Base-by-base conservation (phyloP, 1,140 invertebrate genomes). In the Calliphora vicina region DNA sequence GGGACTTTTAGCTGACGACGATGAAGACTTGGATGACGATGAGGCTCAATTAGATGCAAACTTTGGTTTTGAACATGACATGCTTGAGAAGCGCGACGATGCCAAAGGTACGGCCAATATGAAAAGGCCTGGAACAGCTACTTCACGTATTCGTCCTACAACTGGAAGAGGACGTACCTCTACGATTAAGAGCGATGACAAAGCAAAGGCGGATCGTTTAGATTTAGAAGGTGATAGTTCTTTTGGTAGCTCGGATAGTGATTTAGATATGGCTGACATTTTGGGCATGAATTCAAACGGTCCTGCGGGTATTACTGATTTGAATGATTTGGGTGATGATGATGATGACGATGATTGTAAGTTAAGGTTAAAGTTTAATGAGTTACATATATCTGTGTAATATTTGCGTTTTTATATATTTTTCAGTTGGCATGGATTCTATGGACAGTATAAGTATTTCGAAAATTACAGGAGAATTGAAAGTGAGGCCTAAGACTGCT, bases 391-490 rank as follows among this genome's bases (percentile, higher is more conserved):
- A 27, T 43, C 20, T 78, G 6, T 12, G 42, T 1, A 23, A 25
- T 23, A 12, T 25, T 67, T 23, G 9, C 4, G 23, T 10, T 23
- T 67, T 23, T 67, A 4, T 23, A 15, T 82, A 1, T 83, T 23
- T 83, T 57, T 73, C 1, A 23, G 88, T 89, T 83, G 89, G 89
- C 83, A 84, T 90, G 15, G 88, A 88, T 72, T 89, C 89, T 12
- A 89, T 89, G 17, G 89, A 90, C 13, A 88, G 90, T 81, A 88
- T 90, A 3, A 89, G 89, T 85, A 88, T 90, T 82, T 88, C 88
- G 20, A 90, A 90, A 73, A 85, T 90, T 15, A 89, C 89, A 45
- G 88, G 88, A 8, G 89, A 90, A 80, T 74, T 87, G 72, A 87
- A 86, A 8, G 29, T 87, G 50, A 84, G 87, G n/a, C 87, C 87